Evolutionary conservation across 1,140 invertebrate species (phyloP), one percentile per base, ranked within the genome.

Genomic region (Geopemphigus sp.): DNA sequence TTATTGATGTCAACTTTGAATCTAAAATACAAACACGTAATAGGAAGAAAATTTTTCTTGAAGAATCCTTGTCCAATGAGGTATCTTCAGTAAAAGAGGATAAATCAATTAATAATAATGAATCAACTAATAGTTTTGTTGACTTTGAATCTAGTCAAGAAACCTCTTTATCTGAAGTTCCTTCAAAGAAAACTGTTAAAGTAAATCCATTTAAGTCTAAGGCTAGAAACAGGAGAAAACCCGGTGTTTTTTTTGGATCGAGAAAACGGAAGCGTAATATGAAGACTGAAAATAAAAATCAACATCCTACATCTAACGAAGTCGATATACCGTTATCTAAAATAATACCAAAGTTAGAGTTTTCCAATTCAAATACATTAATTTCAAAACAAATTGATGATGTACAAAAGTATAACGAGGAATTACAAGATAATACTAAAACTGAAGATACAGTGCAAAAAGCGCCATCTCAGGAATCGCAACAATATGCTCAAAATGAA

Each of bases 271-370:
- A 78, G 6, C 74, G 57, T 56, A 78, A 59, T 29, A 19, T 47
- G 22, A 78, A 78, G 39, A 78, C 57, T 63, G 57, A 78, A 63
- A 78, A 78, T 26, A 81, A 81, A 72, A 81, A 10, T n/a, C 66
- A 47, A 57, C 66, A 70, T 22, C 45, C 50, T 26, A 32, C 53
- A 15, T 47, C 54, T 24, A 70, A 3, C 11, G 59, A 81, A 45
- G 17, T 56, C 24, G 8, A 66, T 19, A 26, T 29, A 12, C 54
- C 22, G 10, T 50, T 24, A 45, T 24, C 39, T 22, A 19, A 50
- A 50, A 29, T 32, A 56, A 50, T 29, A 19, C 26, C 26, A 57
- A 76, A 76, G 8, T 76, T 14, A n/a, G 32, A 76, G 3, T 50
- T 4, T 47, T 26, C 73, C 0, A 39, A 63, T 47, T 26, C 39